Evolutionary conservation across 1,140 invertebrate species (phyloP).

Genomic region (Bombus sibiricus): DNA sequence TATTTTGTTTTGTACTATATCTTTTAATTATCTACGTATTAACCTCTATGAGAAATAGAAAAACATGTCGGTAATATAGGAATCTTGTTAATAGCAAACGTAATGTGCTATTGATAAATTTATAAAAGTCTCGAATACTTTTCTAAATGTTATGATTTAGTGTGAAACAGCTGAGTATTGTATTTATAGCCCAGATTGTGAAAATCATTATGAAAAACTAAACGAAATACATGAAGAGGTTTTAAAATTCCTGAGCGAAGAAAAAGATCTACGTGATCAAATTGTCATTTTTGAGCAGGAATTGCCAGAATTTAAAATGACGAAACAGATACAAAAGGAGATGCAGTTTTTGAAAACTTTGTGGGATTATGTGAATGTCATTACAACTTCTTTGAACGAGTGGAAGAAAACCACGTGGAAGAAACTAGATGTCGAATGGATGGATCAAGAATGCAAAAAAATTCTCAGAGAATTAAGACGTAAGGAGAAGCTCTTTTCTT

Average conservation of each 20-base stretch:
- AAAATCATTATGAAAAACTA: constrained; percentile 89
- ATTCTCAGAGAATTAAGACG: constrained; percentile 92
- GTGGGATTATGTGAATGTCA: constrained; percentile 95
- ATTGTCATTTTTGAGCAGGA: constrained; percentile 93
- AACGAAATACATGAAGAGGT: constrained; percentile 90
- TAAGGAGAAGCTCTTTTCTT: constrained; percentile 63
- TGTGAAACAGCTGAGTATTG: constrained; percentile 14
- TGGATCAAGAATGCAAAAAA: constrained; percentile 97
- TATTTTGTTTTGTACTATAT: too few relatives aligned
- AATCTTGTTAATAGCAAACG: not conserved
- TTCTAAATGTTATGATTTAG: not conserved
- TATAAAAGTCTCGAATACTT: not conserved
- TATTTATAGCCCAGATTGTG: constrained; percentile 85
- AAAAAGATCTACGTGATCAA: constrained; percentile 87
- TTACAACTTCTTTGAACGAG: constrained; percentile 91
- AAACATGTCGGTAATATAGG: not conserved
- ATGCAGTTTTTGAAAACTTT: constrained; percentile 90
- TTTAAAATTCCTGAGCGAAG: constrained; percentile 87
- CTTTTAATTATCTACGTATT: not conserved
- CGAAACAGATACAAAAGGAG: constrained; percentile 90
- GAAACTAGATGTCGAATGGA: constrained; percentile 95
- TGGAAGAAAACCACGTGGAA: constrained; percentile 97
- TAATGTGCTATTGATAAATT: not conserved
- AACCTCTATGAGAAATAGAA: not conserved
- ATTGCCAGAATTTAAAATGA: constrained; percentile 90